Base-by-base conservation (phyloP, 2,797 vertebrate species). In the Sandelia bainsii region DNA sequence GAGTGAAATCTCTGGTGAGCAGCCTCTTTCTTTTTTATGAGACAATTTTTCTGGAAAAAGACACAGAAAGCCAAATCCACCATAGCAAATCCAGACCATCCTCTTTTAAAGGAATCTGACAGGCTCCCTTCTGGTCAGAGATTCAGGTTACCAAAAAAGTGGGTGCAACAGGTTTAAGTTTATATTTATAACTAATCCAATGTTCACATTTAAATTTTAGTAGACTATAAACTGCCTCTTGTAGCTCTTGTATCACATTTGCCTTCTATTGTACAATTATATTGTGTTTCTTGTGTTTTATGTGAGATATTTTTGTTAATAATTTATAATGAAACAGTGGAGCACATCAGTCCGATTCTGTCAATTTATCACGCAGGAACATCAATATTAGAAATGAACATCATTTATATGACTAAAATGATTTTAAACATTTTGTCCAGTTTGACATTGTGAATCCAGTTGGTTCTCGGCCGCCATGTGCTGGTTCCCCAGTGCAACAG, bases 401-500 rank as follows among this genome's bases (percentile, higher is more conserved):
- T 71, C 11, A 20, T 22, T 42, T 54, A 50, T 53, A 17, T 19
- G 8, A 6, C 32, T 23, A 37, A 46, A 37, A 50, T 53, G 34
- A 34, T 42, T 63, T 53, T 1, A 50, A 20, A 12, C 39, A 8
- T 12, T 13, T 23, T n/a, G 63, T 59, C 8, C 45, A 22, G 14
- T 80, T 42, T 80, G 79, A 80, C 70, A 74, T 34, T 20, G 46
- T 34, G 56, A 37, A 50, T 69, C 57, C 69, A 27, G 32, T 37
- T 5, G 8, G 6, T 80, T 75, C 61, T 78, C 83, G 57, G 73
- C 56, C 20, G 48, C 71, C 72, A 51, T 89, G 79, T 69, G 82
- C 45, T 45, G 69, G 81, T 82, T 85, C 82, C 81, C 76, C 42
- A 14, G 87, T 69, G 79, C 78, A 87, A 88, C 83, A 87, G 84